Base-by-base conservation (phyloP, 2,888 invertebrate species). In the Eubasilissa splendida region DNA sequence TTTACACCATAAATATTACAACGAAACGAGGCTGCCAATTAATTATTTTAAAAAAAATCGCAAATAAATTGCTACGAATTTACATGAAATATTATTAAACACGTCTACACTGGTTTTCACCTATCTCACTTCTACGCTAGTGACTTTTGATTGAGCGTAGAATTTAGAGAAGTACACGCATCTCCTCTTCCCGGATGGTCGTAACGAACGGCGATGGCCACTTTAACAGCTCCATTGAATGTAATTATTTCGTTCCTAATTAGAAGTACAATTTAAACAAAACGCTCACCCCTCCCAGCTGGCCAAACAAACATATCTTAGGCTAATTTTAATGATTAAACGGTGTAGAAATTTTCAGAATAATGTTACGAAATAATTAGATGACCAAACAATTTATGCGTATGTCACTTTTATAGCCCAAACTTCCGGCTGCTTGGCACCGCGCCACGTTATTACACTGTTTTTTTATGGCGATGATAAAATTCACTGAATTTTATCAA, bases 341-440 rank as follows among this genome's bases (percentile, higher is more conserved):
- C 10, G 31, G 22, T 31, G 53, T 53, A 54, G 14, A 53, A 70
- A 54, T 53, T 71, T 68, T 71, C 54, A 63, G 54, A 53, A 31
- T 70, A 63, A 33, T 54, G 81, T 56, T 77, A 80, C 63, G 58
- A 60, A 68, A 79, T 79, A 81, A 76, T 68, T 65, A 80, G 80
- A 74, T 82, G 77, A 77, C 74, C 66, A 71, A 59, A 66, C 65
- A 65, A 82, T 82, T 82, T 82, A 82, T 78, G 76, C 31, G 63
- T 54, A 60, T 82, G 82, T 82, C 82, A 80, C 79, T 82, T 82
- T 82, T 82, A 80, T 80, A 71, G 76, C 59, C 60, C 59, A 52
- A 56, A 79, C 68, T 79, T 82, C 82, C 82, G 82, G 78, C 73
- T 63, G 59, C 68, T 11, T 70, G 70, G 22, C 53, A 53, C 31